Conservation (phyloP, 2,888 invertebrate genomes). For the Callimorpha dominula region DNA sequence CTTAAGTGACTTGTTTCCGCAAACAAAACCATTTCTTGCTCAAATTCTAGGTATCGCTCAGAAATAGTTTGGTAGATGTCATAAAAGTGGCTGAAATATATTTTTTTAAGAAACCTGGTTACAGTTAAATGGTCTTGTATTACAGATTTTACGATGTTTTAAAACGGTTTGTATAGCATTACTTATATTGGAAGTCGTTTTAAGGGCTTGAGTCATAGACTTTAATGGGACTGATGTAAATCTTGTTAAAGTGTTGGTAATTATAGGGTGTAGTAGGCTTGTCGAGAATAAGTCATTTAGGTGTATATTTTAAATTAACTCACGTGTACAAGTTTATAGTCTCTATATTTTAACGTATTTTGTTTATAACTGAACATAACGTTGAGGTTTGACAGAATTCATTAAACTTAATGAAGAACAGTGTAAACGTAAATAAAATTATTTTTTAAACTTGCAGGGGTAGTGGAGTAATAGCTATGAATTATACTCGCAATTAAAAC, state of each 20-base stretch:
- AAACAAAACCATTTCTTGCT: not conserved
- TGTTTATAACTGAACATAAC: not conserved
- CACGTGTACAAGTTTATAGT: not conserved
- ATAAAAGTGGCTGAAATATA: constrained; percentile 35
- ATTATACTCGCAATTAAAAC: too few relatives aligned
- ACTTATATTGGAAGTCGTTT: constrained; percentile 16
- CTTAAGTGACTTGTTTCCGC: not conserved
- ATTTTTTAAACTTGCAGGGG: not conserved
- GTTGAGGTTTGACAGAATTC: not conserved
- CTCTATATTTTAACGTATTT: not conserved
- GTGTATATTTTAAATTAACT: not conserved
- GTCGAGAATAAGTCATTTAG: constrained; percentile 5
- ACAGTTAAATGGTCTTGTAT: constrained; percentile 27
- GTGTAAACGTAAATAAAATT: not conserved
- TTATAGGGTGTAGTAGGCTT: constrained; percentile 7
- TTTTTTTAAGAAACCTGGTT: constrained; percentile 43
- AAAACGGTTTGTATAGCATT: constrained; percentile 16
- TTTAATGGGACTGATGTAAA: constrained; percentile 19
- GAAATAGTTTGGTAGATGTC: constrained; percentile 27
- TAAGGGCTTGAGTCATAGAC: constrained; percentile 10
- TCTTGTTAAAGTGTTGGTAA: constrained; percentile 17
- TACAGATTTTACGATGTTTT: constrained; percentile 31
- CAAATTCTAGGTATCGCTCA: not conserved
- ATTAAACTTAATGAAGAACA: not conserved
- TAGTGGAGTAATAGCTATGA: not conserved